A percentile compares a stretch with the other conserved stretches of the same genome.
Evolutionary conservation across 2,888 invertebrate species (phyloP).

Genomic region (Cantharis rustica): DNA sequence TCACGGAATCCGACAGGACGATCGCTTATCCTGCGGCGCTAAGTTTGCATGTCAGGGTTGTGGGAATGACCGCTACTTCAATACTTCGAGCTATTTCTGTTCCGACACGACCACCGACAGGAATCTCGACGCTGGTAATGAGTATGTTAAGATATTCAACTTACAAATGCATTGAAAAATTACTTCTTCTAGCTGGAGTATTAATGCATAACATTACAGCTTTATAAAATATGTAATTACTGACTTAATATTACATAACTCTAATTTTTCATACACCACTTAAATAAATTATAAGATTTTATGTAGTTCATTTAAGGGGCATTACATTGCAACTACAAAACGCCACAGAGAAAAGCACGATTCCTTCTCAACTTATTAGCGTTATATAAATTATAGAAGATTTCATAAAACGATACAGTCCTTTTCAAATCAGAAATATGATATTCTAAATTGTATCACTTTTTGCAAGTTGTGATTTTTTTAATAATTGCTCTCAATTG

Average conservation of each 20-base stretch:
- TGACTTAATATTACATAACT: constrained; percentile 1
- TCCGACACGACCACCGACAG: constrained; percentile 32
- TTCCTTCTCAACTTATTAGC: not conserved
- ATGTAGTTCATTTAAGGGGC: not conserved
- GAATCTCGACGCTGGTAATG: constrained; percentile 29
- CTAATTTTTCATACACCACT: not conserved
- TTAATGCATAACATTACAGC: constrained; percentile 1
- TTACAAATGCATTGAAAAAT: constrained; percentile 10
- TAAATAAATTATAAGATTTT: not conserved
- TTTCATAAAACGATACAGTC: not conserved
- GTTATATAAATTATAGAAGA: not conserved
- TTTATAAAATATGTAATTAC: not conserved
- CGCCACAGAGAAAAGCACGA: not conserved
- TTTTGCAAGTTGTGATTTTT: not conserved
- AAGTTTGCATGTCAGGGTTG: constrained; percentile 39
- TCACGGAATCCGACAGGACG: constrained; percentile 42
- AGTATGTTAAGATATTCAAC: constrained; percentile 28
- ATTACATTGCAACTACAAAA: not conserved
- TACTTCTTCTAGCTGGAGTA: not conserved
- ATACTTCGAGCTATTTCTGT: constrained; percentile 32
- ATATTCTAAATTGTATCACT: not conserved
- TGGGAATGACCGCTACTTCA: constrained; percentile 40
- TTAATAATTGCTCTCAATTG: not conserved
- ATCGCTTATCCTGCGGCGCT: constrained; percentile 40
- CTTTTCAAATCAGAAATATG: not conserved